Evolutionary conservation across 1,140 invertebrate genomes (phyloP), one percentile per base, ranked within the genome.

Genomic region (Gryon sp.): DNA sequence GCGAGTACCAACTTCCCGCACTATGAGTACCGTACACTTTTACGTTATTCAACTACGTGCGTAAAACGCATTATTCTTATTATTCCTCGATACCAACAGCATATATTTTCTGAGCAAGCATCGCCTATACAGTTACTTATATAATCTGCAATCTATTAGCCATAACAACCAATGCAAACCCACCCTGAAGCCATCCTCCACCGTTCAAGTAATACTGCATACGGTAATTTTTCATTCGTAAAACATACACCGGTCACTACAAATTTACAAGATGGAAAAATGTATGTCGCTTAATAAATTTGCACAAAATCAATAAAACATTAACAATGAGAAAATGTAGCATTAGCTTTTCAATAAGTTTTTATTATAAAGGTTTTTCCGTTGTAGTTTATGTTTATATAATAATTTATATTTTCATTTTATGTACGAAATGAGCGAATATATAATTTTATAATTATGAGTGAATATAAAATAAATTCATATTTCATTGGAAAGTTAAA

Each of bases 21-120:
- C 55, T 50, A 43, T 40, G 34, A 66, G 60, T 45, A 53, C 72
- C 72, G 72, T 62, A 66, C 46, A 57, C 62, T 75, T 68, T 60
- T 40, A 36, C 60, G 53, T 74, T 59, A 66, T 55, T 55, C 62
- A 53, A 24, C 55, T 66, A 75, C 72, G 72, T 75, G 72, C 62
- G 53, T 62, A 36, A 60, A 75, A 68, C 72, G 62, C 46, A 74
- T 20, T 52, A 66, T 75, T 75, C 72, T 75, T 66, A 66, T 62
- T 75, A 68, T 68, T 48, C 43, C 4, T 2, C 30, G 26, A 52
- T 45, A 46, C 30, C 8, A 4, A 57, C 24, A 36, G 15, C 30
- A 46, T 62, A 22, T 28, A 66, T 46, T 74, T 74, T 57, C 38
- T 55, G 19, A 11, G 14, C 12, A 12, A 34, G 36, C 46, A 74